These are phyloP conservation scores for Eutolmus rufibarbis DNA, from an alignment of 2,888 invertebrate genomes.

Conservation along the genomic window DNA sequence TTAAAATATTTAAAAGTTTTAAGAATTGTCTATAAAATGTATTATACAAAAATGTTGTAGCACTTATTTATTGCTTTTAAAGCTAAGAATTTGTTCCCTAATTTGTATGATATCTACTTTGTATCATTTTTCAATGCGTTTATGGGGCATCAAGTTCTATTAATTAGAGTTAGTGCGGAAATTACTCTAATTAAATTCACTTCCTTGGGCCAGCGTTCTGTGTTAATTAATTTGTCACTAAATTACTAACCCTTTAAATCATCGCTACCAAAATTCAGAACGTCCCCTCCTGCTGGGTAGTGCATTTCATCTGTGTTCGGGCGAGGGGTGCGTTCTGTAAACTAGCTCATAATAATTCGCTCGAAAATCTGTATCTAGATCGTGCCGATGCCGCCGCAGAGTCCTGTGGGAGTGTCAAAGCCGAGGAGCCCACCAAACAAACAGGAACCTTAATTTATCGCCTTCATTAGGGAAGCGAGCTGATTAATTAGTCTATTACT, in stretches of 20 bases:
- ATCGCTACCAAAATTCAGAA: not conserved
- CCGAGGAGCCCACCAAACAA: not conserved
- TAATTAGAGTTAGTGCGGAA: not conserved
- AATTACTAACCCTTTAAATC: conserved; percentile 13
- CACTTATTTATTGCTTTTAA: too few species aligned
- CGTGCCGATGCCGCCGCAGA: not conserved
- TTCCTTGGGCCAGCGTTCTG: not conserved
- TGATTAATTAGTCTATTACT: conserved; percentile 47
- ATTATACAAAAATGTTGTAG: too few species aligned
- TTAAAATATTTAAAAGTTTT: too few species aligned
- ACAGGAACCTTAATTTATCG: conserved; percentile 37
- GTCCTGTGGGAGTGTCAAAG: not conserved
- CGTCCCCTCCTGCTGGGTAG: not conserved
- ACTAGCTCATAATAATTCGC: not conserved
- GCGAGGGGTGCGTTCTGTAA: not conserved
- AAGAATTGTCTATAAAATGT: too few species aligned
- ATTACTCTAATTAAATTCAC: not conserved
- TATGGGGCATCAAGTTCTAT: not conserved
- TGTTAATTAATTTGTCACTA: not conserved
- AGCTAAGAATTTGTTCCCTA: too few species aligned
- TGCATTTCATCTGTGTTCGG: not conserved
- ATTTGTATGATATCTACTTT: too few species aligned
- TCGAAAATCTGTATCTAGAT: not conserved
- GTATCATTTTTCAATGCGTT: not conserved
- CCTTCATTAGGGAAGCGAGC: conserved; percentile 43